Evolutionary conservation across 2,797 vertebrate species (phyloP), one percentile per base, ranked within the genome.

Genomic region (Mormyrus hasselquistii): DNA sequence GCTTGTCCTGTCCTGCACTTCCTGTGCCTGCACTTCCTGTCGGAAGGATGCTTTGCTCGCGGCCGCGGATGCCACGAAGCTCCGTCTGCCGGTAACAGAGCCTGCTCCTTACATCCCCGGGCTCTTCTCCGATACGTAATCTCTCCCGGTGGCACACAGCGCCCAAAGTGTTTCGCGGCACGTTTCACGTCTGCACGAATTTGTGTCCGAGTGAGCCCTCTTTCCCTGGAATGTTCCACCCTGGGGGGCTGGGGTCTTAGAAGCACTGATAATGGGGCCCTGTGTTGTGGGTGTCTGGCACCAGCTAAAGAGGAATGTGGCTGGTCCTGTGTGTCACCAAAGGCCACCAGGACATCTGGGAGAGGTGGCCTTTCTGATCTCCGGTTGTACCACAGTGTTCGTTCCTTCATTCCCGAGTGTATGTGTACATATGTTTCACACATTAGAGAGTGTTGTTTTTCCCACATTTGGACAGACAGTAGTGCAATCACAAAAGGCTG

Each of bases 291-390:
- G 95, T 94, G 95, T 92, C 93, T 94, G 95, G 95, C 95, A 95
- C 95, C 95, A 94, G 96, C 96, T 96, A 96, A 96, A 96, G 96
- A 96, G 96, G 94, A 95, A 93, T 93, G 93, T 94, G 94, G 93
- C 95, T 94, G 94, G 94, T 95, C 93, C 94, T 93, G 94, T 95
- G 94, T 95, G 94, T 96, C 95, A 94, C 95, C 73, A 95, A 95
- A 94, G 95, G 95, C 94, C 69, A 95, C 96, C 94, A 94, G 95
- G 94, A 96, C 95, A 95, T 14, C 19, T n/a, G 38, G 14, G 5
- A 79, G 73, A 79, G 16, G 73, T 79, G 73, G 65, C 29, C 65
- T 73, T 73, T 38, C 10, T 34, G 34, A 69, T 34, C 65, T 34
- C 65, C 3, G 65, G 65, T 29, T 65, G 9, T 34, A 38, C 10